Evolutionary conservation across 2,113 vertebrate genomes (phyloP).

Genomic region (Gnathonemus echidnorhynchus): DNA sequence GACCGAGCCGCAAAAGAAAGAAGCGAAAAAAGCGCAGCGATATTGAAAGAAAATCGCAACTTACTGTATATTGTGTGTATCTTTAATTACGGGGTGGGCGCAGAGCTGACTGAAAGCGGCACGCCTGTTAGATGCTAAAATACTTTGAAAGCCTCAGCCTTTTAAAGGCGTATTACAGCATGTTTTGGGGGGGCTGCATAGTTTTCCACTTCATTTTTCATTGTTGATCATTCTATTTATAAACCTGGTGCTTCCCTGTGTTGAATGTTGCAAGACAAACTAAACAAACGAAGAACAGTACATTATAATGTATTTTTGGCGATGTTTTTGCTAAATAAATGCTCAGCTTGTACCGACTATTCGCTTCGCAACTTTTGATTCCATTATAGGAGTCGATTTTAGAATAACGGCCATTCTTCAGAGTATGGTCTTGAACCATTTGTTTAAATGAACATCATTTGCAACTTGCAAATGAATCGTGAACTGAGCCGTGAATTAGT

Average conservation of each 20-base stretch:
- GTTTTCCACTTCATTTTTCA: conserved; percentile 1
- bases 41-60: conserved; percentile 11
- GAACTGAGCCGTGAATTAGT: background rate
- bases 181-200: background rate
- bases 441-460: background rate
- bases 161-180: conserved; percentile 22
- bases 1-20: background rate
- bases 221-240: background rate
- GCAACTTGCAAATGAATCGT: background rate
- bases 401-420: background rate
- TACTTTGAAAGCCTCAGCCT: conserved; percentile 1
- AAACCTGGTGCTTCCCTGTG: background rate
- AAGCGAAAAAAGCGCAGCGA: background rate
- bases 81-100: conserved; percentile 11
- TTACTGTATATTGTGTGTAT: conserved; percentile 18
- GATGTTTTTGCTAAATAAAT: background rate
- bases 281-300: background rate
- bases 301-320: background rate
- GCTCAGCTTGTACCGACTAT: background rate
- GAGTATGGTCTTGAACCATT: background rate
- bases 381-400: background rate
- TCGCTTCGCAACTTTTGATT: background rate
- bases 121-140: conserved; percentile 16
- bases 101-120: conserved; percentile 17
- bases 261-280: background rate